phyloP scores from a whole-genome alignment of 2,888 invertebrate genomes.

The Rhamnusium bicolor region DNA sequence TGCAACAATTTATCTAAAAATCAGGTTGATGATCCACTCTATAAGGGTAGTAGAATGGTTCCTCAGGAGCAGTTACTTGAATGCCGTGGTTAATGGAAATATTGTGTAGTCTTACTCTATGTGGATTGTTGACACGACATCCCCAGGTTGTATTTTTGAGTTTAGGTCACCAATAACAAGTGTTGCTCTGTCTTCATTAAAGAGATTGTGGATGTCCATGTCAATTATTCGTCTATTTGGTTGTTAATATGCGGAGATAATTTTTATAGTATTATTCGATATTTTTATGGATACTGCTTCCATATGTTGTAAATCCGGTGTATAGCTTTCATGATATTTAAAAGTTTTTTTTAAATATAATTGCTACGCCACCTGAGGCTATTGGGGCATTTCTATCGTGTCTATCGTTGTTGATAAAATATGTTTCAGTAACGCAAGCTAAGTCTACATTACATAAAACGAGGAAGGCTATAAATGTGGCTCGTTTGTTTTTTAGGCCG shows the following conservation, averaged over 20 bases:
- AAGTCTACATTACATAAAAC: too few relatives aligned
- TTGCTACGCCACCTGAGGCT: not conserved
- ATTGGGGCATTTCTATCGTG: not conserved
- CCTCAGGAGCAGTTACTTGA: not conserved
- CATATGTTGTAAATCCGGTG: not conserved
- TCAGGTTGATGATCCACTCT: not conserved
- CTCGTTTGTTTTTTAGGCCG: not conserved
- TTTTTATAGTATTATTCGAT: not conserved
- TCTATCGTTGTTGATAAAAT: not conserved
- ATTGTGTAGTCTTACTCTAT: not conserved
- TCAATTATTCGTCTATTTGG: not conserved
- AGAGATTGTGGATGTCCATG: not conserved
- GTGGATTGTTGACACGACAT: not conserved
- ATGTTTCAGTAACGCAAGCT: not conserved
- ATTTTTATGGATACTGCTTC: not conserved
- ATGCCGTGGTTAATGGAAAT: not conserved
- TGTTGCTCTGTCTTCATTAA: not conserved
- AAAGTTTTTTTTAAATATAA: not conserved
- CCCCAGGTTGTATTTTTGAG: not conserved
- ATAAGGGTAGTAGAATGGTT: not conserved
- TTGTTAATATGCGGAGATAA: not conserved
- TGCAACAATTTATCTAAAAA: not conserved
- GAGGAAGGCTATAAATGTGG: not conserved
- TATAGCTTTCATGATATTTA: not conserved
- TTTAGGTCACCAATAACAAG: not conserved